These are phyloP conservation scores for Megastigmus dorsalis DNA, from an alignment of 2,888 invertebrate species.

Conservation along the genomic window DNA sequence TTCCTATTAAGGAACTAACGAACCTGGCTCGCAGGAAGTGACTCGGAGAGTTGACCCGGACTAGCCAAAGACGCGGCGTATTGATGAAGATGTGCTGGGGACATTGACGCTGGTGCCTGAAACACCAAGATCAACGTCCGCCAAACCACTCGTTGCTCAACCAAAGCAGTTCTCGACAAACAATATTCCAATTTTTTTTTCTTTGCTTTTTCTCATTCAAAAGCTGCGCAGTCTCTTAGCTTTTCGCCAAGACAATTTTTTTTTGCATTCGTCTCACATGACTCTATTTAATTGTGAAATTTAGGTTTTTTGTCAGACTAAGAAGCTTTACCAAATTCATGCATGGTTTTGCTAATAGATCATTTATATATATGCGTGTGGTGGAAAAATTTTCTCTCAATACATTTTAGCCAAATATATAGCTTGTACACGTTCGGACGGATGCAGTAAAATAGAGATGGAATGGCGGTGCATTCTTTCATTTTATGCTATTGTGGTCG, in stretches of 20 bases:
- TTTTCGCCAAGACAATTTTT: constrained; percentile 17
- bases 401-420: too few relatives aligned
- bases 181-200: constrained; percentile 46
- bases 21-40: constrained; percentile 89
- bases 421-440: too few relatives aligned
- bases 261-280: constrained; percentile 9
- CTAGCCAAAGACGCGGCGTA: constrained; percentile 77
- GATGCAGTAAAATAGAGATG: neutral
- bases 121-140: constrained; percentile 66
- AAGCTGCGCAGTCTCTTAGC: neutral
- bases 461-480: too few relatives aligned
- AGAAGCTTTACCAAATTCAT: constrained; percentile 53
- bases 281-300: constrained; percentile 27
- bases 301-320: constrained; percentile 42
- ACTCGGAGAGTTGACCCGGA: constrained; percentile 81
- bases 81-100: constrained; percentile 89
- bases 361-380: constrained; percentile 15
- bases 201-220: neutral
- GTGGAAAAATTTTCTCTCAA: constrained; percentile 47
- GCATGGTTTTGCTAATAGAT: constrained; percentile 45
- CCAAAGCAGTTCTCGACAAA: constrained; percentile 50
- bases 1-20: constrained; percentile 62
- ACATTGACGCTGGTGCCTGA: constrained; percentile 94
- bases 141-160: constrained; percentile 51
- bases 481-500: neutral